Conservation (phyloP, 2,888 invertebrate species). For the Macrosiphum euphorbiae region DNA sequence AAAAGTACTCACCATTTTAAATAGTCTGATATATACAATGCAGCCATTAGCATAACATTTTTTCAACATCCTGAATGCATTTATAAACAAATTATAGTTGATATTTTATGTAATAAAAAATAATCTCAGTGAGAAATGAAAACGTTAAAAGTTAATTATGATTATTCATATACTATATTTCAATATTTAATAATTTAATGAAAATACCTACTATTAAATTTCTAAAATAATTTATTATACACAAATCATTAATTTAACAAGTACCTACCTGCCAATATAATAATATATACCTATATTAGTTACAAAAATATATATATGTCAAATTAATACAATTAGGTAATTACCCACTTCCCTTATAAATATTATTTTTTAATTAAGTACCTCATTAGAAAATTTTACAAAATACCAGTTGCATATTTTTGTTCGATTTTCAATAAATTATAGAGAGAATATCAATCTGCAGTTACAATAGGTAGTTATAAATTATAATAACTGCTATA, state of each 20-base stretch:
- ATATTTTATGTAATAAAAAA: background rate
- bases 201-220: background rate
- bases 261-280: background rate
- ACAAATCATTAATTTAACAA: background rate
- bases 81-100: background rate
- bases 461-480: background rate
- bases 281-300: background rate
- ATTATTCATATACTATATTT: background rate
- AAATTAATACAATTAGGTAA: background rate
- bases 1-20: background rate
- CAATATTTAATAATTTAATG: background rate
- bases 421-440: background rate
- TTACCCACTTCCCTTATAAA: background rate
- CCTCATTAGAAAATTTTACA: background rate
- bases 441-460: background rate
- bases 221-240: background rate
- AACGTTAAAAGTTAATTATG: background rate
- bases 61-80: background rate
- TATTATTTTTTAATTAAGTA: background rate
- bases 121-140: background rate
- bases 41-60: background rate
- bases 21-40: background rate
- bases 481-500: background rate
- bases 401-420: background rate
- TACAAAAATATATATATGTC: background rate